phyloP scores from a whole-genome alignment of 2,113 vertebrate species.

The Percopsis transmontana region DNA sequence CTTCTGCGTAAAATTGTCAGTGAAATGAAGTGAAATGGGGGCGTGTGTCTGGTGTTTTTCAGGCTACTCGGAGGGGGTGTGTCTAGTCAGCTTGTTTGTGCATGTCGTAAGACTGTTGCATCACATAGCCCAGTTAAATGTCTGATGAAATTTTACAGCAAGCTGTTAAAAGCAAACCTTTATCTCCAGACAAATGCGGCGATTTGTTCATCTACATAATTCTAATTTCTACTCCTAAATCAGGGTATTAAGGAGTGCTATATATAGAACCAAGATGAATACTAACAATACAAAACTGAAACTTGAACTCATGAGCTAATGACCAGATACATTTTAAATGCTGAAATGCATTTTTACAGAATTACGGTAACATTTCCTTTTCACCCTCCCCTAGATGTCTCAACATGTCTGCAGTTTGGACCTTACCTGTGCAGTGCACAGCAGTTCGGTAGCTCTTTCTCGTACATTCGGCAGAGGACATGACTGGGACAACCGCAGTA shows the following conservation, averaged over 20 bases:
- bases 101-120: constrained; percentile 52
- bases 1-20: not conserved
- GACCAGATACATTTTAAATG: too few relatives aligned
- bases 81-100: constrained; percentile 49
- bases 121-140: constrained; percentile 48
- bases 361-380: not conserved
- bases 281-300: too few relatives aligned
- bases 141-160: constrained; percentile 65
- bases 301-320: too few relatives aligned
- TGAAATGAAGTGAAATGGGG: not conserved
- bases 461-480: constrained; percentile 69
- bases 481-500: constrained; percentile 66
- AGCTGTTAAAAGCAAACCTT: not conserved
- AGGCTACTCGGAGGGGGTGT: constrained; percentile 53
- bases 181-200: not conserved
- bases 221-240: too few relatives aligned
- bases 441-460: constrained; percentile 50
- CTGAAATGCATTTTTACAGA: too few relatives aligned
- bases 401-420: not conserved
- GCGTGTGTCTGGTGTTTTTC: constrained; percentile 36
- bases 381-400: not conserved
- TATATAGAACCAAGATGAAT: too few relatives aligned
- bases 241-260: too few relatives aligned
- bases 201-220: not conserved
- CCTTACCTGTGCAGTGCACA: constrained; percentile 63